Evolutionary conservation across 2,888 invertebrate genomes (phyloP), one percentile per base, ranked within the genome.

Genomic region (Leucania comma): DNA sequence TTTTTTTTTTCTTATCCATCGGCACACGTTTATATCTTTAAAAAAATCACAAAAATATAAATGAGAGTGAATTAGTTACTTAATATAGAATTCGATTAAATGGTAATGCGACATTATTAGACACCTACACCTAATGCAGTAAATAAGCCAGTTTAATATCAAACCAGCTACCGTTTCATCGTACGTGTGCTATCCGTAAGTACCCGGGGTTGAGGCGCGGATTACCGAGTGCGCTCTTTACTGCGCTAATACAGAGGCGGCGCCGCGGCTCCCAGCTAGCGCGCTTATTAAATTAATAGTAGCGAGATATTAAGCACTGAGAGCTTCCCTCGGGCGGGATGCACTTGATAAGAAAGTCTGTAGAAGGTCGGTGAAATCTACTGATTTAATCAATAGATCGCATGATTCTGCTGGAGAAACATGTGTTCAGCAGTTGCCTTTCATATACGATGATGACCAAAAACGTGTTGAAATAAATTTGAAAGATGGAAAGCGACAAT

Each of bases 221-320:
- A 84, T 84, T 69, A 82, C 64, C 26, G 53, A 63, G 68, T 29
- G 53, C 64, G 57, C 79, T 64, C 74, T 70, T 78, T 60, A 68
- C 65, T 59, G 58, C 59, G 57, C 72, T 82, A 82, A 82, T 75
- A 72, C 22, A 75, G 70, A 38, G 58, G 66, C 32, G 62, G 62
- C 56, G 56, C 38, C 78, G 56, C 72, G 56, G 73, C 48, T 35
- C 67, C 1, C 29, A 51, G 60, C 74, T 71, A 73, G 79, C 46
- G 66, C 66, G 67, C 70, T 82, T 82, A 82, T 79, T 75, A 84
- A 82, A 79, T 82, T 82, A 84, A 82, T 84, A 68, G 68, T 32
- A 74, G 75, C 75, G 75, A 68, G 82, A 78, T 78, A 82, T 82
- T 75, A 78, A 70, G 82, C 67, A 68, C 72, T 60, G 63, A 68